Evolutionary conservation across 2,797 vertebrate genomes (phyloP).

Genomic region (Enteromius paludinosus): DNA sequence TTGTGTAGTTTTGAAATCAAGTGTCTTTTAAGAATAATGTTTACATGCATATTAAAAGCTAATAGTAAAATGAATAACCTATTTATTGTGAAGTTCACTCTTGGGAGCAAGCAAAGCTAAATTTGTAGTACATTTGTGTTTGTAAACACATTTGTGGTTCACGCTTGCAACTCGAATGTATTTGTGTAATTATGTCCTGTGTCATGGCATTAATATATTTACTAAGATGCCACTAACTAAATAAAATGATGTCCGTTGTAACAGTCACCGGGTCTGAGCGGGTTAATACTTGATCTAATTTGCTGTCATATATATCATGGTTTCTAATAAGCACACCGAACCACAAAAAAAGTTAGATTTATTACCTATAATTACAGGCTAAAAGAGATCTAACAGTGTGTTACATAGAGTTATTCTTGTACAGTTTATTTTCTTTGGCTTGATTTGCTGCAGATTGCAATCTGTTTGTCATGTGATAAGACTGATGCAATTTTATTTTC

Average conservation of each 20-base stretch:
- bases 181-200: background rate
- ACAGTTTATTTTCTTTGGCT: constrained; percentile 15
- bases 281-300: constrained; percentile 1
- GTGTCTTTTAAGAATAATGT: background rate
- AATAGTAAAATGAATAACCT: background rate
- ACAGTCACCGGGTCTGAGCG: background rate
- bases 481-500: background rate
- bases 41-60: background rate
- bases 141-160: background rate
- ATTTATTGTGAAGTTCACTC: background rate
- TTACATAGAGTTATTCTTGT: background rate
- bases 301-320: background rate
- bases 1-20: background rate
- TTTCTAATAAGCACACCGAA: background rate
- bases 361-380: background rate
- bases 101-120: background rate
- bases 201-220: background rate
- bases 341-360: background rate
- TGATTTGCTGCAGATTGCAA: background rate
- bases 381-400: background rate
- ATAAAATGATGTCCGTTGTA: background rate
- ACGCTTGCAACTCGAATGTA: background rate
- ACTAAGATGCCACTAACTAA: background rate
- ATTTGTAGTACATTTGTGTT: background rate
- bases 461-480: constrained; percentile 6